Evolutionary conservation across 2,113 vertebrate genomes (phyloP).

Genomic region (Apaloderma vittatum): DNA sequence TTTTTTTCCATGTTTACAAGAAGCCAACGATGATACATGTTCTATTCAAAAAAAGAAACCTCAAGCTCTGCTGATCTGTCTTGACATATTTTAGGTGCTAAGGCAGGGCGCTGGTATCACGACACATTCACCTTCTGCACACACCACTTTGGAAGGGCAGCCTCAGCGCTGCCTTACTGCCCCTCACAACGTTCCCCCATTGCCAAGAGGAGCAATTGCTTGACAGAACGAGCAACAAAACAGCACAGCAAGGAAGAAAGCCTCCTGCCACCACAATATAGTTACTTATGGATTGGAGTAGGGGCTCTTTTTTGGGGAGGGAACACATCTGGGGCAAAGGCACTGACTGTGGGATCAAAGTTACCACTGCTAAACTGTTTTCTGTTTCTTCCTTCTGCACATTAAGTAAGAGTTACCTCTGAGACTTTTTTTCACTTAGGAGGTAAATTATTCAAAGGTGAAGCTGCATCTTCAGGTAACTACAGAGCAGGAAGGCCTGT

Average conservation of each 20-base stretch:
- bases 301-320: too few relatives aligned
- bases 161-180: background rate
- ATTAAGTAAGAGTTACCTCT: background rate
- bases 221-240: background rate
- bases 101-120: background rate
- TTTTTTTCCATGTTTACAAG: background rate
- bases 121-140: background rate
- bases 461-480: background rate
- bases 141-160: too few relatives aligned
- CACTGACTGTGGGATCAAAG: background rate
- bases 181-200: background rate
- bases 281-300: background rate
- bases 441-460: background rate
- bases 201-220: background rate
- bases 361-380: background rate
- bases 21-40: rapidly evolving
- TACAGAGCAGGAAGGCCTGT: background rate
- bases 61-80: background rate
- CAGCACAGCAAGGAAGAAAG: background rate
- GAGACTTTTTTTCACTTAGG: background rate
- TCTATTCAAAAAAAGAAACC: background rate
- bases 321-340: rapidly evolving
- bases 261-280: too few relatives aligned
- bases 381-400: background rate
- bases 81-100: background rate